Evolutionary conservation across 2,888 invertebrate species (phyloP).

Genomic region (Tipula confusa): DNA sequence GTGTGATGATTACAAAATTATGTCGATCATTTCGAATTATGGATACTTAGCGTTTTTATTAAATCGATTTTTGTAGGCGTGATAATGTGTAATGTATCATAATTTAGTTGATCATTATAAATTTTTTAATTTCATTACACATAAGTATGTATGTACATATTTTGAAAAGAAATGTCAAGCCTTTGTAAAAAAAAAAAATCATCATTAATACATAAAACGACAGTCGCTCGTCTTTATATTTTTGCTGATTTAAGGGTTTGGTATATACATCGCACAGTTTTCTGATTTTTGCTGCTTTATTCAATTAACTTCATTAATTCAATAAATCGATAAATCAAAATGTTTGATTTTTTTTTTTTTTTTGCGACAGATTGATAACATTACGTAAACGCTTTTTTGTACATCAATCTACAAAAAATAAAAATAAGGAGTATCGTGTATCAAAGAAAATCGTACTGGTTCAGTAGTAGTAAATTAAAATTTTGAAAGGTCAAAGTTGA

Average conservation of each 20-base stretch:
- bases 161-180: background rate
- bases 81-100: background rate
- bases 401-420: background rate
- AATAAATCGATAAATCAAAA: constrained; percentile 6
- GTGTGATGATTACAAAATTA: background rate
- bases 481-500: background rate
- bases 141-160: background rate
- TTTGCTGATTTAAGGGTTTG: background rate
- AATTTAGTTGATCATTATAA: background rate
- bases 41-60: background rate
- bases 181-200: no score
- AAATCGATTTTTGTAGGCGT: background rate
- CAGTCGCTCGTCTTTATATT: background rate
- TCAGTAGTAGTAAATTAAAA: background rate
- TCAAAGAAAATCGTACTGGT: background rate
- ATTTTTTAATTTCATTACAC: background rate
- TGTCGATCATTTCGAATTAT: background rate
- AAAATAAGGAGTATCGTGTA: background rate
- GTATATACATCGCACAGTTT: background rate
- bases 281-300: no score
- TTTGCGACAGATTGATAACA: background rate
- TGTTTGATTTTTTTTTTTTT: background rate
- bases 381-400: background rate
- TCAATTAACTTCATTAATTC: background rate
- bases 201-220: background rate